Conservation (phyloP, 2,113 vertebrate genomes). For the Panthera uncia region DNA sequence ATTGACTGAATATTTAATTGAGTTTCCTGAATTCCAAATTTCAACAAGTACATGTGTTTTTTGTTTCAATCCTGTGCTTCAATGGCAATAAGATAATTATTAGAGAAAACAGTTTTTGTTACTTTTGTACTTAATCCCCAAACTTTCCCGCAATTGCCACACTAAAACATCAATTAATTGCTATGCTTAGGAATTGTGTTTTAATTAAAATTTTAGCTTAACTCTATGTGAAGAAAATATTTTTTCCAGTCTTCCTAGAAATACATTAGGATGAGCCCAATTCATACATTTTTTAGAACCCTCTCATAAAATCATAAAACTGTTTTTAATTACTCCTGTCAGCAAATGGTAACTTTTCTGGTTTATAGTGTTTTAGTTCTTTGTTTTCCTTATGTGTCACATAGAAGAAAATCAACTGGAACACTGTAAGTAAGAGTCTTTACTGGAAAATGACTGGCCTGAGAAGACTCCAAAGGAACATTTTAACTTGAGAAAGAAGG, state of each 20-base stretch:
- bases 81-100: neutral
- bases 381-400: neutral
- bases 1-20: neutral
- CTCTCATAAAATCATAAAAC: neutral
- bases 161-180: neutral
- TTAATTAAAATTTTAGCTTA: slow-evolving; percentile 39
- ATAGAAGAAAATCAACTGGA: neutral
- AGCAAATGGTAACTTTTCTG: neutral
- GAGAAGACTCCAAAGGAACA: neutral
- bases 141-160: neutral
- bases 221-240: neutral
- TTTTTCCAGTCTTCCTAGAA: neutral
- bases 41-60: neutral
- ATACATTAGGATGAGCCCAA: neutral
- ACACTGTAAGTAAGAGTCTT: neutral
- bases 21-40: neutral
- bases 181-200: neutral
- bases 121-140: neutral
- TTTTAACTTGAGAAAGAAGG: neutral
- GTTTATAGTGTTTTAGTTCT: neutral
- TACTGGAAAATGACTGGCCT: neutral
- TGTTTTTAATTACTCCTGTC: neutral
- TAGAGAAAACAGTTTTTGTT: neutral
- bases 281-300: neutral
- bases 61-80: neutral